A percentile compares a stretch with the other conserved stretches of the same genome.
Evolutionary conservation across 2,113 vertebrate genomes (phyloP).

Genomic region (Nannospalax galili): DNA sequence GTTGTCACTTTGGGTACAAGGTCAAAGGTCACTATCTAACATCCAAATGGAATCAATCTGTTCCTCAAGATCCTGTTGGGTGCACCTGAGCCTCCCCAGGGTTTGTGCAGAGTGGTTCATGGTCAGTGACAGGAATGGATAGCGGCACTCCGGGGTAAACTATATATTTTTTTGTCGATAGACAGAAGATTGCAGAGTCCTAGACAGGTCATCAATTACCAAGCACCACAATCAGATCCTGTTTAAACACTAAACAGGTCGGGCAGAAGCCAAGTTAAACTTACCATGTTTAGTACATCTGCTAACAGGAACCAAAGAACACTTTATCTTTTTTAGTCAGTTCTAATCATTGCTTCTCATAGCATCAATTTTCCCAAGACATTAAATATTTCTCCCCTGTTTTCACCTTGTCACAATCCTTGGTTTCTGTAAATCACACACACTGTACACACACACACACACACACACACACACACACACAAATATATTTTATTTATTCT

Average conservation of each 20-base stretch:
- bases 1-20: constrained; percentile 60
- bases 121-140: constrained; percentile 64
- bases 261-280: constrained; percentile 59
- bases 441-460: neutral
- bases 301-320: constrained; percentile 23
- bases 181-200: constrained; percentile 60
- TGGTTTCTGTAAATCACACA: neutral
- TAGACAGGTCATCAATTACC: constrained; percentile 68
- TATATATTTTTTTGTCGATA: constrained; percentile 70
- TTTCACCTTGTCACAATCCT: neutral
- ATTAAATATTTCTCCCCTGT: neutral
- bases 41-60: constrained; percentile 62
- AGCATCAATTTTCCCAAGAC: constrained; percentile 13
- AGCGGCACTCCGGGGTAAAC: constrained; percentile 55
- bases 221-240: constrained; percentile 40
- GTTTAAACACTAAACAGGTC: constrained; percentile 67
- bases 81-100: constrained; percentile 41
- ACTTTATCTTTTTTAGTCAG: constrained; percentile 55
- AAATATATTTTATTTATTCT: too few species aligned
- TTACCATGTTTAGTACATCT: constrained; percentile 61
- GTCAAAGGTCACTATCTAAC: constrained; percentile 64
- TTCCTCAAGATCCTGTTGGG: constrained; percentile 58
- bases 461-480: neutral
- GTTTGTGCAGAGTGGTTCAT: constrained; percentile 43
- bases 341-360: constrained; percentile 35